Percentiles rank a stretch among this genome's conserved stretches.
Evolutionary conservation across 2,888 invertebrate genomes (phyloP).

Genomic region (Drosophila diplacantha): DNA sequence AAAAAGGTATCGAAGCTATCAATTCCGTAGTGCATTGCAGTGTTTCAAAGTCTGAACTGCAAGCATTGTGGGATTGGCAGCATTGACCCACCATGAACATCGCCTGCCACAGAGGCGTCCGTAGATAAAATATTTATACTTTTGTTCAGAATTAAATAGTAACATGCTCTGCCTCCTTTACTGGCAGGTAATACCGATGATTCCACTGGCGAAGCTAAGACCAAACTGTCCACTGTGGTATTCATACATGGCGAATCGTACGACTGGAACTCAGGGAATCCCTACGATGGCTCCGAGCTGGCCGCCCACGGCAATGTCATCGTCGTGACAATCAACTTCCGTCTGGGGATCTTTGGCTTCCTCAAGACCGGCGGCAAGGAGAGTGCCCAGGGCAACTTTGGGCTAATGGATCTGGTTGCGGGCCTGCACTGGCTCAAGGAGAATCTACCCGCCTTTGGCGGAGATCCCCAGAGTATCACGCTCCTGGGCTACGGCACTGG

Average conservation of each 20-base stretch:
- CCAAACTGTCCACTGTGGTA: conserved; percentile 86
- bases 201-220: conserved; percentile 22
- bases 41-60: conserved; percentile 87
- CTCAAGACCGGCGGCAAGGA: conserved; percentile 93
- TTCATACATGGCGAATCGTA: conserved; percentile 97
- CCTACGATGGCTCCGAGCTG: conserved; percentile 96
- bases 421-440: conserved; percentile 98
- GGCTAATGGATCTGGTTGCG: conserved; percentile 94
- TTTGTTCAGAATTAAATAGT: no score
- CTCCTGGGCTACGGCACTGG: conserved; percentile 98
- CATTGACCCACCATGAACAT: conserved; percentile 75
- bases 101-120: not conserved
- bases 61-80: conserved; percentile 97
- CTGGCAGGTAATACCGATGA: conserved; percentile 22
- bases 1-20: conserved; percentile 79
- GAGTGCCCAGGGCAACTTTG: conserved; percentile 94
- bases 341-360: conserved; percentile 92
- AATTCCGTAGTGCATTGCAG: conserved; percentile 99
- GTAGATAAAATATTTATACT: no score
- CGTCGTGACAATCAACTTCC: conserved; percentile 94
- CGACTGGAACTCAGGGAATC: conserved; percentile 98
- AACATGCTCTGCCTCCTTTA: not conserved
- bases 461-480: conserved; percentile 94
- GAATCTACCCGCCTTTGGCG: conserved; percentile 96
- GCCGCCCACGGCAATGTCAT: conserved; percentile 94